Base-by-base conservation (phyloP, 1,140 invertebrate genomes). In the Drepana arcuata region DNA sequence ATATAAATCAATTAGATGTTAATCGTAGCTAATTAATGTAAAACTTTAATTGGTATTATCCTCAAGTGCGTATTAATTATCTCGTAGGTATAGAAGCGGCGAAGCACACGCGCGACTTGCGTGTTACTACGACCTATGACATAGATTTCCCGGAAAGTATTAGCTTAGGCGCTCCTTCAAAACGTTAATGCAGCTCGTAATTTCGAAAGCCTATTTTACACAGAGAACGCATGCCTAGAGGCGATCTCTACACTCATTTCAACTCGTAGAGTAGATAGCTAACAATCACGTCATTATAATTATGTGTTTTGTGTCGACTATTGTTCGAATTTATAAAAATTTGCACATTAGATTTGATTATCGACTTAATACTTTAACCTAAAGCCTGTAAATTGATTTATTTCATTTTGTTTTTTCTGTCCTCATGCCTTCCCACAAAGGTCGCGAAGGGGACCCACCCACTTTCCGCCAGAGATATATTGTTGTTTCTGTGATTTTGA, bases 41-140 rank as follows among this genome's bases (percentile, higher is more conserved):
- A 48, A 34, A 37, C 44, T 60, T 54, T 64, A 64, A 69, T 66
- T 59, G 52, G 48, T 44, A 38, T 53, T 48, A 38, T 15, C 41
- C 33, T 48, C 43, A 51, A 54, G 48, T 28, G 46, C 34, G 47
- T 58, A 57, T 61, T 57, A 60, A 70, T 64, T 58, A 62, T 56
- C 51, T 56, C 57, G 54, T 59, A 53, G 31, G 34, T n/a, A n/a
- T n/a, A n/a, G 40, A 18, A 41, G 35, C 27, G 32, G 34, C 40
- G 23, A 24, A 36, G 43, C 15, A 47, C 44, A 41, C 37, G 48
- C 45, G 38, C 49, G 45, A 38, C 24, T 56, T 36, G 52, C 52
- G 45, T 60, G 52, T 60, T 30, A 14, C 2, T 6, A 34, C 33
- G 57, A 60, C 52, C 57, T 55, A 40, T 56, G 57, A 56, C 57